These are phyloP conservation scores for Sialia sialis DNA, from an alignment of 2,113 vertebrate genomes.

Conservation along the genomic window DNA sequence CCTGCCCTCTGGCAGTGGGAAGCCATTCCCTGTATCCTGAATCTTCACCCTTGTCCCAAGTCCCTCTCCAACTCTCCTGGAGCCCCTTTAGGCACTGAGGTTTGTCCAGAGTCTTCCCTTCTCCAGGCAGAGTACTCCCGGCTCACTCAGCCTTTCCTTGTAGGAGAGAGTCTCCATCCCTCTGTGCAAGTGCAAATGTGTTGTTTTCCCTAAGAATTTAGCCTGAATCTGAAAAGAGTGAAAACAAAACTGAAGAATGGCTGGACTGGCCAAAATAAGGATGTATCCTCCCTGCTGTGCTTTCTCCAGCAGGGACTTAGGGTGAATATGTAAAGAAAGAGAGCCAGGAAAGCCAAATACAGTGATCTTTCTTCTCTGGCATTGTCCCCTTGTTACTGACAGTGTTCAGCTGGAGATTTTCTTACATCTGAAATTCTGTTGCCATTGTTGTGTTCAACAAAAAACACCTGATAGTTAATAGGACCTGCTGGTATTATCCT, in stretches of 20 bases:
- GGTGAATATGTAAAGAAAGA: background rate
- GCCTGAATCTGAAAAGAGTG: background rate
- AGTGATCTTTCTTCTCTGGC: background rate
- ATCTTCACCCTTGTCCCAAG: background rate
- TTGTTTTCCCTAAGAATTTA: background rate
- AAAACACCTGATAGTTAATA: background rate
- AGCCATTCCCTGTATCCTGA: background rate
- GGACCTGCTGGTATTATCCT: background rate
- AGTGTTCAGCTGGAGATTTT: background rate
- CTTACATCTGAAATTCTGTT: background rate
- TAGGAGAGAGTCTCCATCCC: background rate
- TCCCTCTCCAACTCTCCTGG: background rate
- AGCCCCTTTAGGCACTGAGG: accelerated
- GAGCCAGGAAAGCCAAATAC: background rate
- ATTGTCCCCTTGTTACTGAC: background rate
- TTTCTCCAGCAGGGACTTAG: background rate
- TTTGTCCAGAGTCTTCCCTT: background rate
- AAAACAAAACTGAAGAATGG: background rate
- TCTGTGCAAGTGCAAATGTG: background rate
- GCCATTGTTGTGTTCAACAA: accelerated
- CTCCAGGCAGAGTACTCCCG: background rate
- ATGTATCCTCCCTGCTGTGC: background rate
- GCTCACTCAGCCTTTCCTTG: background rate
- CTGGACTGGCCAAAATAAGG: background rate
- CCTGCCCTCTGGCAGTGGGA: background rate